Evolutionary conservation across 2,113 vertebrate genomes (phyloP), one percentile per base, ranked within the genome.

Genomic region (Labeo catla): DNA sequence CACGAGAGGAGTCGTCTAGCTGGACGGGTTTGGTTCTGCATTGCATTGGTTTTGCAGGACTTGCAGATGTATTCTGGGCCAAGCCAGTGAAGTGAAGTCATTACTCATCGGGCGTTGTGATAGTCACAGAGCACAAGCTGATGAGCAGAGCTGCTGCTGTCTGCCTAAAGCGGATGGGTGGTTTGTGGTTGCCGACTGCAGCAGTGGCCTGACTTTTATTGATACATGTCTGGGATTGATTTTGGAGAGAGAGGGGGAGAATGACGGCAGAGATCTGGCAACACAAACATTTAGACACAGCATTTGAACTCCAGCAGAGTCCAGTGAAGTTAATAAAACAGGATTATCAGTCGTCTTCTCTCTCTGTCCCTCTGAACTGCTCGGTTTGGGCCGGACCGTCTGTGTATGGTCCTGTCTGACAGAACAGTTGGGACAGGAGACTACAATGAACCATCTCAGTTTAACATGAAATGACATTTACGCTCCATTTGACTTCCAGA

Each of bases 371-470:
- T 28, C 76, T 52, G 23, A 76, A 76, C 16, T 76, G 47, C 28
- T 4, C 34, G 7, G 34, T 63, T 59, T 70, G 91, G 87, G 85
- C 89, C 86, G 89, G 91, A 91, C 90, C 90, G 86, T 92, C 92
- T 91, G 89, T 85, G 84, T 90, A 92, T 89, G 90, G 76, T 88
- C 87, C 90, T 91, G 94, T 95, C 93, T 91, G 93, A 93, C 91
- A 92, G 86, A 90, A 86, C 74, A 86, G n/a, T 15, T 16, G 73
- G 92, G 90, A 91, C 92, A 21, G 81, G 13, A 21, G 61, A 81
- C 57, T 34, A 90, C 90, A 91, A 89, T 91, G 84, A 85, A 89
- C 59, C 39, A 39, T 39, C 39, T 39, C 39, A 39, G 39, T 39
- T 39, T 39, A 39, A 39, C 39, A 39, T 39, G 39, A 39, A 28